Evolutionary conservation across 2,113 vertebrate species (phyloP), one percentile per base, ranked within the genome.

Genomic region (Piaya cayana): DNA sequence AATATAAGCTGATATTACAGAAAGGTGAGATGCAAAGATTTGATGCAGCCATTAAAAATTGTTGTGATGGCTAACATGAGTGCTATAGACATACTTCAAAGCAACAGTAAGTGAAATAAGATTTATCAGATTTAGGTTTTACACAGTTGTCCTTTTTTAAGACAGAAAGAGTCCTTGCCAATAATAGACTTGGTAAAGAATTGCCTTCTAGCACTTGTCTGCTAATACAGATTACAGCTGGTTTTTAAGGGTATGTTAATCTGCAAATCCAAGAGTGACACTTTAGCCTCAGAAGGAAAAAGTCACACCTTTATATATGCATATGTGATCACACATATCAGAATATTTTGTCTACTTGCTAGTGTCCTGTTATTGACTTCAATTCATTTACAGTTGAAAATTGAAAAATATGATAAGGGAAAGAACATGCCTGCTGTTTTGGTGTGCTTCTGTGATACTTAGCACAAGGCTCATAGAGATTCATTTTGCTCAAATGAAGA

Each of bases 141-240:
- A 39, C 0, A 0, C 29, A 22, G 6, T 11, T 19, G 22, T 65
- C 29, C 15, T 34, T 59, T 23, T 70, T 25, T 52, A 49, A 72
- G 50, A 47, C 17, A 53, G 22, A 60, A 60, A 65, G 36, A 26
- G 26, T 18, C 65, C 29, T 83, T 90, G 68, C 34, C 64, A 74
- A 9, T 47, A 68, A 42, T 17, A 84, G 32, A 8, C 30, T 88
- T 52, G n/a, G 53, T 71, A 84, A 86, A 49, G 30, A 70, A 64
- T 6, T 2, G 20, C 43, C 42, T 60, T 69, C 58, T 70, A 32
- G 36, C 12, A 67, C 36, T n/a, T 82, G 36, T 25, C 12, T 70
- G 32, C 20, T 30, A 45, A 21, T 37, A n/a, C 7, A 42, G 32
- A 45, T 47, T 37, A 37, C 36, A 43, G 19, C 11, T 30, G 62